Percentiles rank a stretch among this genome's conserved stretches.
These are phyloP conservation scores for Grammomys surdaster DNA, from an alignment of 2,113 vertebrate species.

Conservation along the genomic window DNA sequence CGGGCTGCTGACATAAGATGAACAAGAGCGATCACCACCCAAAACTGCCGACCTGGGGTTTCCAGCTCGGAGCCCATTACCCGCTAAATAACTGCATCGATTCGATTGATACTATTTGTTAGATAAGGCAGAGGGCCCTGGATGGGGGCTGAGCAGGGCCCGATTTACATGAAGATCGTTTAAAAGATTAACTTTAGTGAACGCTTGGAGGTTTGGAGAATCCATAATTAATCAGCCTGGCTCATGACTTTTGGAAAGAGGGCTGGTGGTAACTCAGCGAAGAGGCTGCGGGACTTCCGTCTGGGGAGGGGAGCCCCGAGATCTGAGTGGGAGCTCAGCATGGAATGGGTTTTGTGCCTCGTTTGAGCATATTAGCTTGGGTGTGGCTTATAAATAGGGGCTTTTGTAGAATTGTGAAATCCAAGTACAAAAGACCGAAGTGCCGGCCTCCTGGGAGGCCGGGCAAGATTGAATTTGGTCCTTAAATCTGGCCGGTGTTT, in stretches of 20 bases:
- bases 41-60: neutral
- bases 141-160: neutral
- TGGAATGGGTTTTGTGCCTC: neutral
- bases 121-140: slow-evolving; percentile 35
- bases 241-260: slow-evolving; percentile 54
- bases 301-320: neutral
- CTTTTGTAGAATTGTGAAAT: neutral
- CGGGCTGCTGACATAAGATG: rapidly evolving
- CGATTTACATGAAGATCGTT: slow-evolving; percentile 69
- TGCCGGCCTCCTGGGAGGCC: neutral
- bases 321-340: neutral
- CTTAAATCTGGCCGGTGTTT: slow-evolving; percentile 41
- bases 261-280: slow-evolving; percentile 45
- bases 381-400: slow-evolving; percentile 20
- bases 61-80: neutral
- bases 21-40: neutral
- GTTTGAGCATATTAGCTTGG: neutral
- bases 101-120: neutral
- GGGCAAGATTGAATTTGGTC: slow-evolving; percentile 56
- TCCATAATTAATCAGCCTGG: slow-evolving; percentile 79
- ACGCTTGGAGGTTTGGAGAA: slow-evolving; percentile 70
- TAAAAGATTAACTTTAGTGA: slow-evolving; percentile 76
- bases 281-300: neutral
- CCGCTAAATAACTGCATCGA: neutral
- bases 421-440: slow-evolving; percentile 36